Base-by-base conservation (phyloP, 2,888 invertebrate genomes). In the Nycteola revayana region DNA sequence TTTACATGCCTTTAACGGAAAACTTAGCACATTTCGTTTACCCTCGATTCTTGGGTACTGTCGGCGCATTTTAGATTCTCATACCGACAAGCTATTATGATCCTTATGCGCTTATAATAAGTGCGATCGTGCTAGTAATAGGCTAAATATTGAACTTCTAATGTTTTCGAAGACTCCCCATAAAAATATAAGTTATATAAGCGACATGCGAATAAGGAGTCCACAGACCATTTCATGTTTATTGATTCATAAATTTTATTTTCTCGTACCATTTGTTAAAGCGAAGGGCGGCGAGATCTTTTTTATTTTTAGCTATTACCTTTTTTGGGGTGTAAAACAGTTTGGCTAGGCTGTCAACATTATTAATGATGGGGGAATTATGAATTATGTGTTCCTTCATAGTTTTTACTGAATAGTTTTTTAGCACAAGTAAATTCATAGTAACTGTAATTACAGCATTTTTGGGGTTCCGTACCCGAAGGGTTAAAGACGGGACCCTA, bases 221-320 rank as follows among this genome's bases (percentile, higher is more conserved):
- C 37, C 32, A 39, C 40, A 53, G 29, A 41, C 31, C 42, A 33
- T 48, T 57, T 30, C 26, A 32, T 52, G 46, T 49, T 57, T 59
- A 61, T 51, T 46, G 58, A 61, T 60, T 55, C 58, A 47, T 50
- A 57, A 43, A 61, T 56, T 53, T 54, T 48, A 53, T 55, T 46
- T 45, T 22, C 10, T 25, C 34, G 39, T 27, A 38, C 52, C 41
- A 49, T 55, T 55, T 42, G 42, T 47, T 39, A 47, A 26, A n/a
- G n/a, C n/a, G 33, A 32, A 33, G 36, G 26, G 25, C 23, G 24
- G 40, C 34, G 42, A 51, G 43, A 57, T 46, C 25, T 40, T n/a
- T 27, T 29, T 41, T 38, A 42, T 33, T 39, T 18, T 36, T 42
- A 49, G 32, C 34, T 52, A 42, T 53, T 46, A 33, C 39, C 18